Evolutionary conservation across 2,797 vertebrate species (phyloP).

Genomic region (Semaprochilodus insignis): DNA sequence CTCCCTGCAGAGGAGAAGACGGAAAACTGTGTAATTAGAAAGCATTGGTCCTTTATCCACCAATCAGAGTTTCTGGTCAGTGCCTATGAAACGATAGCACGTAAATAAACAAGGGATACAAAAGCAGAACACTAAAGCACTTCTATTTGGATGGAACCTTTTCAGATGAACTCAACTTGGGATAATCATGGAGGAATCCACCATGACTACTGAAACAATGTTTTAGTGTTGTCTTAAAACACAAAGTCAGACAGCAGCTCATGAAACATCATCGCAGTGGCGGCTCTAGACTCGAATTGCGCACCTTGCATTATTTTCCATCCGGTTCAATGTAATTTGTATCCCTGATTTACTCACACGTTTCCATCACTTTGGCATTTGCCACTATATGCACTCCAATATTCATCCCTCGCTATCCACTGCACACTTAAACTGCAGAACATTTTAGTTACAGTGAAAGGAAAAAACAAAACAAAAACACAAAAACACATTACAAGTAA

Average conservation of each 20-base stretch:
- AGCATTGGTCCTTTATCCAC: not conserved
- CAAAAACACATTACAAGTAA: not conserved
- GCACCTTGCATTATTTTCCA: not conserved
- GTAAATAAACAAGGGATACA: not conserved
- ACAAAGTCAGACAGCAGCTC: not conserved
- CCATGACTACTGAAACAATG: not conserved
- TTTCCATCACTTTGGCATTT: not conserved
- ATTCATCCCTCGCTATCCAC: slow-evolving; percentile 28
- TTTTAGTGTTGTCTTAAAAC: not conserved
- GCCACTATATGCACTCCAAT: not conserved
- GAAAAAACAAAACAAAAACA: not conserved
- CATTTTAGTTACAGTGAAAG: slow-evolving; percentile 10
- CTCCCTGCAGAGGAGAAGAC: slow-evolving; percentile 1
- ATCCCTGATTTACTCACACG: slow-evolving; percentile 9
- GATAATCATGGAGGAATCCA: not conserved
- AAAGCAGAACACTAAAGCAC: not conserved
- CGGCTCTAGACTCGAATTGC: not conserved
- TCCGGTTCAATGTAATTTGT: too few relatives aligned
- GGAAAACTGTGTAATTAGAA: slow-evolving; percentile 2
- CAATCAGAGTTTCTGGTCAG: not conserved
- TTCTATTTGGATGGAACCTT: not conserved
- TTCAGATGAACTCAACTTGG: too few relatives aligned
- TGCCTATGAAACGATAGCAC: slow-evolving; percentile 9
- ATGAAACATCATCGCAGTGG: not conserved
- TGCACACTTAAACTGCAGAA: slow-evolving; percentile 11